A percentile compares a stretch with the other conserved stretches of the same genome.
phyloP scores from a whole-genome alignment of 2,113 vertebrate genomes.

The Silurus glanis region DNA sequence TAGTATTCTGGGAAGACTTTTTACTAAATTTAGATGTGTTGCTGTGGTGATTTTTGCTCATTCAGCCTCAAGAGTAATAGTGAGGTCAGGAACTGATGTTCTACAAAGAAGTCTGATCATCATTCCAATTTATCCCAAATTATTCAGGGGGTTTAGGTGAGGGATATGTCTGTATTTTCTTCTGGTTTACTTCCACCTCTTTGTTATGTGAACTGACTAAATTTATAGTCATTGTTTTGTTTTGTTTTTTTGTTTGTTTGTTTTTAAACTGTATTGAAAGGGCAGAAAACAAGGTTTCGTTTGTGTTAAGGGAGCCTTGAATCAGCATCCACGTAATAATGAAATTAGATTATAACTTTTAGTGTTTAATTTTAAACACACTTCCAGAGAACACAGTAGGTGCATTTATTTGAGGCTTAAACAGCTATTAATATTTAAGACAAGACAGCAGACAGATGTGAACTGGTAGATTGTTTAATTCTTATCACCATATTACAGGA shows the following conservation, averaged over 20 bases:
- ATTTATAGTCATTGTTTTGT: not conserved
- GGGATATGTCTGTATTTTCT: not conserved
- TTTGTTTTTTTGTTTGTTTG: not conserved
- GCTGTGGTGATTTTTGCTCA: not conserved
- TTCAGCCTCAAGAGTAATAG: not conserved
- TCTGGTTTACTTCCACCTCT: not conserved
- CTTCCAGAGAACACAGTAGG: not conserved
- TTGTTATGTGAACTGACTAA: not conserved
- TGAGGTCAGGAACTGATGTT: not conserved
- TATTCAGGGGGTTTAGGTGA: not conserved
- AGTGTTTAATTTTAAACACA: no score
- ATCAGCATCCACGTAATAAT: no score
- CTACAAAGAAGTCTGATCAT: not conserved
- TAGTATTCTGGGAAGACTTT: not conserved
- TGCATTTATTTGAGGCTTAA: not conserved
- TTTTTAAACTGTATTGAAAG: not conserved
- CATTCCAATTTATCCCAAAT: not conserved
- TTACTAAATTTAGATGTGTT: not conserved
- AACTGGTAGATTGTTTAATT: conserved; percentile 52
- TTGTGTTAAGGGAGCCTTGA: no score
- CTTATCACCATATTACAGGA: conserved; percentile 47
- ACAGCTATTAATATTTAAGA: no score
- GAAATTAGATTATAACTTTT: no score
- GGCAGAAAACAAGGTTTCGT: no score
- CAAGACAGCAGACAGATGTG: not conserved